Evolutionary conservation across 2,888 invertebrate genomes (phyloP), one percentile per base, ranked within the genome.

Genomic region (Poecilus cupreus): DNA sequence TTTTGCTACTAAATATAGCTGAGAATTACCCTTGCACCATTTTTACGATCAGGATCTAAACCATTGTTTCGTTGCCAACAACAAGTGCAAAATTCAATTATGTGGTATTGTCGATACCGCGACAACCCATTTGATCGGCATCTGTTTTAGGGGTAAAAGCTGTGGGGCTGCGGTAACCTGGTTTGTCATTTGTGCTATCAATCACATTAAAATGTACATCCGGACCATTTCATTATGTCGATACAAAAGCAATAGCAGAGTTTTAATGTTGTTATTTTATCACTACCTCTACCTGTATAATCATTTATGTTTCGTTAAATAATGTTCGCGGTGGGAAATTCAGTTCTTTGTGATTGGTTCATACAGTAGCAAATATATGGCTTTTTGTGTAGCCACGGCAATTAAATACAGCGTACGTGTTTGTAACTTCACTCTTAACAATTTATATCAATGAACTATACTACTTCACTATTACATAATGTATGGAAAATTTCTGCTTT

Each of bases 191-290:
- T 16, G 51, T 51, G 51, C 51, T 79, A 79, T 79, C 79, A 79
- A 79, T 79, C 79, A 70, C 70, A 70, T 70, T 70, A 70, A 79
- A 70, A 51, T 68, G 70, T 70, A 79, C 51, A 64, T 78, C 68
- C 78, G 37, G 37, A 68, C 37, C 32, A 49, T 51, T 79, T 79
- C 79, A 79, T 79, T 79, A 79, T 37, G 64, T 68, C 60, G 70
- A 32, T 51, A 70, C 51, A 32, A 79, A 70, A 68, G 26, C 13
- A 13, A 60, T 26, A 13, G 22, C 20, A 54, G 10, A 20, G 11
- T 26, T 60, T 60, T 60, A 60, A 13, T 60, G n/a, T 6, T 60
- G 26, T 60, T 24, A 60, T 60, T 26, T 60, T 54, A 10, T n/a
- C n/a, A n/a, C n/a, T n/a, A 10, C 10, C 22, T 2, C 22, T 54